These are phyloP conservation scores for Cassiopea andromeda DNA, from an alignment of 30 jellyfish, hydroid and myxozoan genomes.

Conservation along the genomic window DNA sequence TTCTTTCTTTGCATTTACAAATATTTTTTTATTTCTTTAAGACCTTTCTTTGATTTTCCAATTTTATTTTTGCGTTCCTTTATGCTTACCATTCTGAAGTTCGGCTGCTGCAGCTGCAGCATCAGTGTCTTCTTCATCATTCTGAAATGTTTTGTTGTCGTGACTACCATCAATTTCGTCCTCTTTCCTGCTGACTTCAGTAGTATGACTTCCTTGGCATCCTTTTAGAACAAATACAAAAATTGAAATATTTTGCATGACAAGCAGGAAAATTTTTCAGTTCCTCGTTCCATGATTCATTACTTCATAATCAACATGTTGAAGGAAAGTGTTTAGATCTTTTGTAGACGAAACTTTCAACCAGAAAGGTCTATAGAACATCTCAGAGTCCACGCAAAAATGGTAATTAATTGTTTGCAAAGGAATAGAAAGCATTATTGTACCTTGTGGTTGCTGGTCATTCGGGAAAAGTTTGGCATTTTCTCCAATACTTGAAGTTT, in stretches of 20 bases:
- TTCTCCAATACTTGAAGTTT: not conserved
- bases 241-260: too few species aligned
- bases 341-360: too few species aligned
- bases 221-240: not conserved
- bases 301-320: too few species aligned
- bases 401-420: too few species aligned
- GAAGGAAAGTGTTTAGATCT: too few species aligned
- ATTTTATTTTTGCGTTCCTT: not conserved
- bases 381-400: too few species aligned
- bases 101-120: not conserved
- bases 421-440: not conserved
- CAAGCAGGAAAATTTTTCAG: too few species aligned
- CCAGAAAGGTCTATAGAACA: too few species aligned
- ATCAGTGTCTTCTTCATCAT: conserved; percentile 24
- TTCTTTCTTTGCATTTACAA: too few species aligned
- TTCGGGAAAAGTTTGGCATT: not conserved
- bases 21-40: too few species aligned
- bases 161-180: conserved; percentile 27
- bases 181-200: not conserved
- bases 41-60: not conserved
- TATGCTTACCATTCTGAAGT: not conserved
- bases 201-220: not conserved
- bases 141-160: conserved; percentile 23
- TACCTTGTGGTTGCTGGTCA: not conserved
- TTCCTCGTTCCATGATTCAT: too few species aligned